Base-by-base conservation (phyloP, 2,888 invertebrate genomes). In the Cryptus armator region DNA sequence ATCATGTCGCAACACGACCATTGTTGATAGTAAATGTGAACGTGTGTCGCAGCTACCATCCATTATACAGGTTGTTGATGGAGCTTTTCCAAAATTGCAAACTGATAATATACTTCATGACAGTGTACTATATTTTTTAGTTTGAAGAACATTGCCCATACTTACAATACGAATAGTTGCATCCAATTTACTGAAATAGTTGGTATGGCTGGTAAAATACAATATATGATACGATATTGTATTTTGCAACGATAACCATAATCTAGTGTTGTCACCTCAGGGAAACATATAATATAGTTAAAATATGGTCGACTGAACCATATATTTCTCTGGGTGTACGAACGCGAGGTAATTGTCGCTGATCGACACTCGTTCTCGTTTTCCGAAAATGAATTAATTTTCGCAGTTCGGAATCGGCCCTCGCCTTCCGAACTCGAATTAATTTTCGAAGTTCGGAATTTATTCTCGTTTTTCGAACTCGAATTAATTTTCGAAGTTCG, bases 241-340 rank as follows among this genome's bases (percentile, higher is more conserved):
- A 2, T 6, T 7, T 6, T 46, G 53, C 16, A n/a, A 43, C 12
- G 0, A n/a, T 12, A 43, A 66, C n/a, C 43, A 5, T 16, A 32
- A 32, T 14, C 14, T 53, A 19, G 16, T 4, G 53, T 16, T 16
- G 53, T 53, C 19, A 16, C 53, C 53, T 16, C 53, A 53, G 53
- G 19, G 7, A 53, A 53, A 3, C 5, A 9, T 53, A 53, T n/a
- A 2, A 53, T 53, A 53, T 19, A 16, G 19, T 53, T 51, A 16
- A 51, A n/a, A 51, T n/a, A 51, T 53, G 16, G 53, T 53, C 16
- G 19, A 9, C 5, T 16, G 3, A 9, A 53, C 16, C n/a, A 53
- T 53, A 53, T 53, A 53, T 53, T 53, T 53, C 53, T 53, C 16
- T 53, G 16, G 19, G 53, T 53, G 53, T n/a, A n/a, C n/a, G n/a